These are phyloP conservation scores for Adelognathus sp. DNA, from an alignment of 2,888 invertebrate species.

Conservation along the genomic window DNA sequence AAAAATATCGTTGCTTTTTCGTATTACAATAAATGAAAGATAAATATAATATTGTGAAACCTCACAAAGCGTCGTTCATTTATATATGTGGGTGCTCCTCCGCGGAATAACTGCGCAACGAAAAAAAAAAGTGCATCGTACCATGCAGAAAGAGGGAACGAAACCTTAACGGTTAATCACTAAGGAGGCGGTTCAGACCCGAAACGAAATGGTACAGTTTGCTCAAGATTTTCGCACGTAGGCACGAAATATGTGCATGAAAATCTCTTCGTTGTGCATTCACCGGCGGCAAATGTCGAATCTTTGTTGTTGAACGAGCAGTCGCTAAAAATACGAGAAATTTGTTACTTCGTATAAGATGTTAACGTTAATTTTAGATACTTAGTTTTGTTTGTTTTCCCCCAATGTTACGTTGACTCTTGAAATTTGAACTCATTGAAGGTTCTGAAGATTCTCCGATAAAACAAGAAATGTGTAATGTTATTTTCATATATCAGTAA, in stretches of 20 bases:
- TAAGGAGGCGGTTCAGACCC: slow-evolving; percentile 24
- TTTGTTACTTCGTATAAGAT: too few relatives aligned
- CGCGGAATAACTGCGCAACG: not conserved
- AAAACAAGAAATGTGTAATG: too few relatives aligned
- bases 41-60: not conserved
- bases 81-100: not conserved
- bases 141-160: slow-evolving; percentile 12
- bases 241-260: not conserved
- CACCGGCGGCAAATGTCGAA: not conserved
- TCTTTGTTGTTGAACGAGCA: too few relatives aligned
- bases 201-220: not conserved
- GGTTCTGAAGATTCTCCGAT: too few relatives aligned
- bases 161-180: slow-evolving; percentile 8
- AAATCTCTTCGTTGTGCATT: not conserved
- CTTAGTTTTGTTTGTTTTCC: too few relatives aligned
- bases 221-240: not conserved
- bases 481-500: too few relatives aligned
- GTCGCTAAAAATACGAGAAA: too few relatives aligned
- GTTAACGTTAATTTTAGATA: too few relatives aligned
- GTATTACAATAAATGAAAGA: not conserved
- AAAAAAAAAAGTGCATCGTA: slow-evolving; percentile 31
- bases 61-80: not conserved
- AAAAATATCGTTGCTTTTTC: not conserved
- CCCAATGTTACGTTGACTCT: too few relatives aligned
- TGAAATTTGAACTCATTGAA: too few relatives aligned